phyloP scores from a whole-genome alignment of 2,113 vertebrate species.

The Recurvirostra avosetta region DNA sequence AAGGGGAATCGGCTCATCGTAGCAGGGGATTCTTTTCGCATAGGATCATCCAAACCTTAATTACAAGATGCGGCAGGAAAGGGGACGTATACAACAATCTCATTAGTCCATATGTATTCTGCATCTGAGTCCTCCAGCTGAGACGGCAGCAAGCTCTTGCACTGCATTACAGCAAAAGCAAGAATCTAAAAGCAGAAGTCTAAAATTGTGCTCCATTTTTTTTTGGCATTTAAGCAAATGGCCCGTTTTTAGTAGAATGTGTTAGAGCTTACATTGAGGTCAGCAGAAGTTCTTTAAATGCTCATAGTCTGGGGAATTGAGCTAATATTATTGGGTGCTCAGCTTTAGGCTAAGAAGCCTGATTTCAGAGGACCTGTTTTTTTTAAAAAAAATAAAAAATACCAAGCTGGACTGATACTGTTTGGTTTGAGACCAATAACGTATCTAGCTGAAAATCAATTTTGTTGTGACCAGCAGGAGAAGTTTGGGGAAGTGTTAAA shows the following conservation, averaged over 20 bases:
- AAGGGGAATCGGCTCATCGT: rapidly evolving
- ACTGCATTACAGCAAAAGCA: neutral
- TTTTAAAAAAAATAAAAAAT: neutral
- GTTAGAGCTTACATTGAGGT: neutral
- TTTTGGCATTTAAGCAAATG: neutral
- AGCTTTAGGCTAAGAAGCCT: neutral
- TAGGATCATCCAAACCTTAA: neutral
- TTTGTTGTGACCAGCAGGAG: neutral
- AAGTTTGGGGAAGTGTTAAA: neutral
- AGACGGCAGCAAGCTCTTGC: rapidly evolving
- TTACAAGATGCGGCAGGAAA: neutral
- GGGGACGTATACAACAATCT: neutral
- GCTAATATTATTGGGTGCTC: neutral
- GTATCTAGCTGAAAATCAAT: neutral
- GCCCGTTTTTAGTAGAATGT: neutral
- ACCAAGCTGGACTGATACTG: neutral
- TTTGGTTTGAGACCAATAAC: neutral
- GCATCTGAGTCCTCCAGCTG: neutral
- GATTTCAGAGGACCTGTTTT: neutral
- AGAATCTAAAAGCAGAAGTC: neutral
- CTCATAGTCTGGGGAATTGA: neutral
- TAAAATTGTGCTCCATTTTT: neutral
- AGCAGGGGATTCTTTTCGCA: neutral
- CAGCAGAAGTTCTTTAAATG: neutral
- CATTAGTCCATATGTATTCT: neutral